Evolutionary conservation across 2,113 vertebrate species (phyloP).

Genomic region (Aegypius monachus): DNA sequence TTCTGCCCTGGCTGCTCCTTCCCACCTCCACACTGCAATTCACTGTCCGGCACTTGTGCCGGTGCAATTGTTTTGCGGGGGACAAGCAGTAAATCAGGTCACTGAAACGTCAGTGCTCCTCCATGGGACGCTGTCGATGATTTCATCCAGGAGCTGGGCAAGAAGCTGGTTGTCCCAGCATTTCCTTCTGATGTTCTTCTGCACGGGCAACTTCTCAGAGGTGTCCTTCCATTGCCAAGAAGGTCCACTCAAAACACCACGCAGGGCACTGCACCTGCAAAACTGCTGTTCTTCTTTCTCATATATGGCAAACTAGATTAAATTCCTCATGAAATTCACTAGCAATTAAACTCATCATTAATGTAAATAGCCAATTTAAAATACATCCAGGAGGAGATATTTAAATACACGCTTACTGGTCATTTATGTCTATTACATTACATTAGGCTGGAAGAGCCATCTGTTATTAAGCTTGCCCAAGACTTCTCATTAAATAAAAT

Average conservation of each 20-base stretch:
- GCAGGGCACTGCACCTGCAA: not conserved
- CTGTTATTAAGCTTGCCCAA: constrained; percentile 2
- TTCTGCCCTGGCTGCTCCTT: not conserved
- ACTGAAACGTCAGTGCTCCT: not conserved
- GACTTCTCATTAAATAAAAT: not conserved
- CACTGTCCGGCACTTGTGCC: rapidly evolving
- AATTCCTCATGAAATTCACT: not conserved
- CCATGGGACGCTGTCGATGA: not conserved
- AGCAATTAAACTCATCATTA: constrained; percentile 15
- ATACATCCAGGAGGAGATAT: constrained; percentile 8
- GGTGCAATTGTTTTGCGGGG: not conserved
- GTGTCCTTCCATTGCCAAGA: not conserved
- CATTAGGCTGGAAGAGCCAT: not conserved
- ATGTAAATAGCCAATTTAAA: constrained; percentile 34
- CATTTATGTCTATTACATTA: constrained; percentile 30
- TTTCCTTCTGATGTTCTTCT: not conserved
- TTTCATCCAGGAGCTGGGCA: not conserved
- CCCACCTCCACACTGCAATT: not conserved
- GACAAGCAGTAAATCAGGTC: not conserved
- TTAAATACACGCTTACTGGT: constrained; percentile 10
- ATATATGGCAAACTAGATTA: not conserved
- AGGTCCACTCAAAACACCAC: not conserved
- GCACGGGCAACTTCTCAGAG: not conserved
- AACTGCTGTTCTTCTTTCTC: not conserved
- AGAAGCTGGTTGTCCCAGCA: not conserved